phyloP scores from a whole-genome alignment of 2,797 vertebrate species.

The Miichthys miiuy region DNA sequence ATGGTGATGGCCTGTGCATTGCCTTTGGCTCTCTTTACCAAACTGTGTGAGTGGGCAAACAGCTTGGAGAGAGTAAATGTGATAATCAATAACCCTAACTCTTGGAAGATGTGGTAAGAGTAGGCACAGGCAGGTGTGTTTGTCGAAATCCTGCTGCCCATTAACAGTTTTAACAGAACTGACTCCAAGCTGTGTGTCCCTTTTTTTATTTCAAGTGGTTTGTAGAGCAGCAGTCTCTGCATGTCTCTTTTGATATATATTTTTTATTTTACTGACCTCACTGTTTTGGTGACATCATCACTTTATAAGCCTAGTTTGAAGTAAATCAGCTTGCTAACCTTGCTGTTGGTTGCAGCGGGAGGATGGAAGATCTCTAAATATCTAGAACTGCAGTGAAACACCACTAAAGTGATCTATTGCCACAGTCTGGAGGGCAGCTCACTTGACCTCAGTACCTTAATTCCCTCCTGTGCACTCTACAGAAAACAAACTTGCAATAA shows the following conservation, averaged over 20 bases:
- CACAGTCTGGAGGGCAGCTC: slow-evolving; percentile 1
- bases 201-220: neutral
- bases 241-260: neutral
- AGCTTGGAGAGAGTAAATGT: no score
- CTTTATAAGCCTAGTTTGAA: slow-evolving; percentile 8
- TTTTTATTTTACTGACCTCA: neutral
- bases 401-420: slow-evolving; percentile 4
- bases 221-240: neutral
- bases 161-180: neutral
- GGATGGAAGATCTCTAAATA: slow-evolving; percentile 18
- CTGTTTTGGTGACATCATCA: slow-evolving; percentile 13
- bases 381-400: slow-evolving; percentile 6
- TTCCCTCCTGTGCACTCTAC: slow-evolving; percentile 14
- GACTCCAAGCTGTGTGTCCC: neutral
- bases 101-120: no score
- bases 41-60: no score
- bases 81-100: no score
- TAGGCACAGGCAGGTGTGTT: neutral
- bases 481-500: slow-evolving; percentile 2
- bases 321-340: slow-evolving; percentile 8
- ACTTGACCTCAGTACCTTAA: slow-evolving; percentile 9
- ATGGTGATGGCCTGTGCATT: no score
- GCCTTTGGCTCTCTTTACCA: no score
- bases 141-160: neutral
- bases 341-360: slow-evolving; percentile 3